Base-by-base conservation (phyloP, 2,888 invertebrate genomes). In the Athripsodes cinereus region DNA sequence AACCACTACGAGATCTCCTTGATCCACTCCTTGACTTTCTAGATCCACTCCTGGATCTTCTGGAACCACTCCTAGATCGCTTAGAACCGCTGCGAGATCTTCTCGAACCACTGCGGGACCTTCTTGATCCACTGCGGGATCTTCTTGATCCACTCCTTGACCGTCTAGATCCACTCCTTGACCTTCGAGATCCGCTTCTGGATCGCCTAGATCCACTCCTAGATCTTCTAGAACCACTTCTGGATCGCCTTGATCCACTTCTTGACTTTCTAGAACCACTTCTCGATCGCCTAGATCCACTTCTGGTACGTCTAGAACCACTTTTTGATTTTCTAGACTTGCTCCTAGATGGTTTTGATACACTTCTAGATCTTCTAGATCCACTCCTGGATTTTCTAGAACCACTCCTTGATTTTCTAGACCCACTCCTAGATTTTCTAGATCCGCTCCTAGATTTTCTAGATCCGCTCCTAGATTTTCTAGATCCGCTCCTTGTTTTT, bases 381-480 rank as follows among this genome's bases (percentile, higher is more conserved):
- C 8, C 40, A 49, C 65, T 67, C 57, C 65, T 64, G 59, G 53
- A 59, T 56, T 67, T 67, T 8, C 64, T 35, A 2, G 63, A 63
- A 52, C 34, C 62, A 72, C 67, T 52, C 71, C 71, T 21, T 69
- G 66, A 21, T 70, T 71, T 66, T n/a, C n/a, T n/a, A n/a, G n/a
- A n/a, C n/a, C n/a, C n/a, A n/a, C n/a, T n/a, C n/a, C n/a, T n/a
- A n/a, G n/a, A n/a, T n/a, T n/a, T n/a, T n/a, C n/a, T n/a, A n/a
- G n/a, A n/a, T n/a, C n/a, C n/a, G n/a, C n/a, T n/a, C n/a, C n/a
- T n/a, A n/a, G n/a, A 31, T 11, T 31, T 31, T 22, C 68, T 65
- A 19, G 71, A 69, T 11, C 69, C 65, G 35, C 69, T 68, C n/a
- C n/a, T n/a, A n/a, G n/a, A n/a, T n/a, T n/a, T n/a, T 22, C 68